Evolutionary conservation across 2,113 vertebrate genomes (phyloP).

Genomic region (Cynoglossus semilaevis): DNA sequence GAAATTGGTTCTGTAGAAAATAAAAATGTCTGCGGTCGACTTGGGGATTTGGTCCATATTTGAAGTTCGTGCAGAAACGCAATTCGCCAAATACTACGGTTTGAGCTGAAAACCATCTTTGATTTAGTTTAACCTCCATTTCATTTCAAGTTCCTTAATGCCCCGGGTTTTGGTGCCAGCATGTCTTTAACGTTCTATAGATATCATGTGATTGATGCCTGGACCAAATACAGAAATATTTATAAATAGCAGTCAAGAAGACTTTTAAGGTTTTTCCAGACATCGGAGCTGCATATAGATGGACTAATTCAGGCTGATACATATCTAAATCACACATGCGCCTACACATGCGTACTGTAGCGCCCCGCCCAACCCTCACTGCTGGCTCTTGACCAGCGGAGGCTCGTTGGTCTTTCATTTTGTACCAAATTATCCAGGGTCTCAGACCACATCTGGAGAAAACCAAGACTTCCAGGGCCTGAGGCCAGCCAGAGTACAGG

Average conservation of each 20-base stretch:
- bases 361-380: slow-evolving; percentile 14
- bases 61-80: slow-evolving; percentile 3
- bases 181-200: slow-evolving; percentile 20
- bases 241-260: slow-evolving; percentile 17
- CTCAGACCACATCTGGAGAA: slow-evolving; percentile 57
- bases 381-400: slow-evolving; percentile 18
- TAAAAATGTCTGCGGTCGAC: slow-evolving; percentile 25
- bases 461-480: slow-evolving; percentile 32
- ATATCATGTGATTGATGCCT: not conserved
- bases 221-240: slow-evolving; percentile 3
- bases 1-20: slow-evolving; percentile 22
- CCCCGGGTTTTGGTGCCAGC: slow-evolving; percentile 21
- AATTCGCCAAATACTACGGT: slow-evolving; percentile 20
- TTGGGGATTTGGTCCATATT: slow-evolving; percentile 36
- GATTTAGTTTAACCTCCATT: slow-evolving; percentile 21
- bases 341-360: too few relatives aligned
- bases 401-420: slow-evolving; percentile 42
- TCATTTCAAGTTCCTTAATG: slow-evolving; percentile 29
- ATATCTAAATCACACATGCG: slow-evolving; percentile 37
- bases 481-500: slow-evolving; percentile 16
- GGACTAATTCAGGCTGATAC: slow-evolving; percentile 26
- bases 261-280: slow-evolving; percentile 7
- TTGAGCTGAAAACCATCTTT: slow-evolving; percentile 26
- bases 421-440: slow-evolving; percentile 39
- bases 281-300: not conserved